Evolutionary conservation across 1,140 invertebrate genomes (phyloP).

Genomic region (Chironomus tepperi): DNA sequence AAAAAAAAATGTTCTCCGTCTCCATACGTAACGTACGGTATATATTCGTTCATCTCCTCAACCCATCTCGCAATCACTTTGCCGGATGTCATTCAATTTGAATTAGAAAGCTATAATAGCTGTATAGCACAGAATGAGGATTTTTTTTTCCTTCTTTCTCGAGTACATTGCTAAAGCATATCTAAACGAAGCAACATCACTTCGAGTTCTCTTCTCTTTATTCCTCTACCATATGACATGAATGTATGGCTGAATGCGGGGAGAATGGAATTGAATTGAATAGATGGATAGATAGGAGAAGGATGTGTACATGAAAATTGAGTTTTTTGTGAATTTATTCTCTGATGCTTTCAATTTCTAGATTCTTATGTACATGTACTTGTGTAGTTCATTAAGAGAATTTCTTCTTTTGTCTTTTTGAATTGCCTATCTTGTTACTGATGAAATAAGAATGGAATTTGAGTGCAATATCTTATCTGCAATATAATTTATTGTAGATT

Average conservation of each 20-base stretch:
- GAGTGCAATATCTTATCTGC: too few species aligned
- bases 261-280: conserved; percentile 10
- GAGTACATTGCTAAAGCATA: background rate
- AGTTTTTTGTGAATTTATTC: background rate
- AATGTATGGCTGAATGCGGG: conserved; percentile 3
- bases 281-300: conserved; percentile 12
- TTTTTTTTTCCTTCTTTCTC: conserved; percentile 9
- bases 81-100: conserved; percentile 22
- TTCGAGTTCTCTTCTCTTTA: background rate
- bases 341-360: background rate
- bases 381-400: background rate
- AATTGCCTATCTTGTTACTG: background rate
- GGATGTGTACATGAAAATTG: conserved; percentile 13
- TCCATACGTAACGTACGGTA: background rate
- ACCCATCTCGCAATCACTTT: background rate
- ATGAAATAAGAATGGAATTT: too few species aligned
- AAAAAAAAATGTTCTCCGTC: too few species aligned
- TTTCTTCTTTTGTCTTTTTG: background rate
- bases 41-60: background rate
- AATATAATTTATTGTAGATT: too few species aligned
- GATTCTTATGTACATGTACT: background rate
- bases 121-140: conserved; percentile 9
- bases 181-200: conserved; percentile 11
- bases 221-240: background rate
- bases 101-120: conserved; percentile 23